A percentile compares a stretch with the other conserved stretches of the same genome.
These are phyloP conservation scores for Serrognathus titanus DNA, from an alignment of 2,888 invertebrate species.

Conservation along the genomic window DNA sequence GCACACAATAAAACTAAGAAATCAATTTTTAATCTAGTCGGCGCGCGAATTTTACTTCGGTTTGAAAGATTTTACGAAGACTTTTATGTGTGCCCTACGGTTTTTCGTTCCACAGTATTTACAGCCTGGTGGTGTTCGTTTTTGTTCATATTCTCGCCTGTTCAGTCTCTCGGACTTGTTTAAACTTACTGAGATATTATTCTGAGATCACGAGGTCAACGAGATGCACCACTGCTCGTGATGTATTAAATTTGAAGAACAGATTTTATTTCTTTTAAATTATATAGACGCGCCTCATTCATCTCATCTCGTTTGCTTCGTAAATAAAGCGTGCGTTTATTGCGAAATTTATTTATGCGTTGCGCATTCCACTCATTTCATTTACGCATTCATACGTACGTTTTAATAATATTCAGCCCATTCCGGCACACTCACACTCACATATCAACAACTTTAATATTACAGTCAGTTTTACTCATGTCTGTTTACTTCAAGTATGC, in stretches of 20 bases:
- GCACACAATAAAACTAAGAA: neutral
- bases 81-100: neutral
- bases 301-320: too few species aligned
- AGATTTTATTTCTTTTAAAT: too few species aligned
- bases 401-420: too few species aligned
- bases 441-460: too few species aligned
- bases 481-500: too few species aligned
- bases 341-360: too few species aligned
- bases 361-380: too few species aligned
- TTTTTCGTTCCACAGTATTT: neutral
- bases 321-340: too few species aligned
- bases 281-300: too few species aligned
- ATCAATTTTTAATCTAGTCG: neutral
- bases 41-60: neutral
- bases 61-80: neutral
- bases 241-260: neutral
- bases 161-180: neutral
- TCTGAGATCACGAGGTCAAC: conserved; percentile 5
- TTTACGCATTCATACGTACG: too few species aligned
- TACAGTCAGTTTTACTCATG: too few species aligned
- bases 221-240: neutral
- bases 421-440: too few species aligned
- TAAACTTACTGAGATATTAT: conserved; percentile 7
- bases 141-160: neutral
- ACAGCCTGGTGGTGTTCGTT: neutral